A percentile compares a stretch with the other conserved stretches of the same genome.
Conservation (phyloP, 2,797 vertebrate species). For the Sebastes itinus region DNA sequence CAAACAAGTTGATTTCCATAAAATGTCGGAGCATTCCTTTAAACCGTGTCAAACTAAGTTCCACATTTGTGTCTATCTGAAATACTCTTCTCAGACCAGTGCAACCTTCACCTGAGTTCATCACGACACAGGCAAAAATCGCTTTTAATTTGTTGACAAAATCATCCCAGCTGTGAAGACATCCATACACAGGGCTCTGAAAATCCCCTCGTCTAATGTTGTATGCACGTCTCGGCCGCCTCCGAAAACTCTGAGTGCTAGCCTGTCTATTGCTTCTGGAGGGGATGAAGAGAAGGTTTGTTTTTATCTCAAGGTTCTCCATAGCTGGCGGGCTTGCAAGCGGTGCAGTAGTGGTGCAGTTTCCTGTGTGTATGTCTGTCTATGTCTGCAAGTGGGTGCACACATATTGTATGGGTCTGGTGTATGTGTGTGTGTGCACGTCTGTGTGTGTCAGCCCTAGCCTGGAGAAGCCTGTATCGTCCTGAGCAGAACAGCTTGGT, state of each 20-base stretch:
- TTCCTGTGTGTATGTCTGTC: conserved; percentile 54
- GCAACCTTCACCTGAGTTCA: conserved; percentile 66
- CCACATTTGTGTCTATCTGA: conserved; percentile 16
- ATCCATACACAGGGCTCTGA: conserved; percentile 30
- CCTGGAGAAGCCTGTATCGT: conserved; percentile 65
- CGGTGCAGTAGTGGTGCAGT: conserved; percentile 54
- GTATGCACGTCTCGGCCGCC: conserved; percentile 51
- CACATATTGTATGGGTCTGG: conserved; percentile 4
- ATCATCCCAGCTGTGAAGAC: conserved; percentile 38
- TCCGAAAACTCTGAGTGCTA: conserved; percentile 50
- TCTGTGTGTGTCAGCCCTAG: conserved; percentile 49
- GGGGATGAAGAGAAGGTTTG: conserved; percentile 71
- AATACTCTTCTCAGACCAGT: conserved; percentile 25
- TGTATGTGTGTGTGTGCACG: background rate
- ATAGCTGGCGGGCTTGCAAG: conserved; percentile 71
- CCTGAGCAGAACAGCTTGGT: conserved; percentile 68
- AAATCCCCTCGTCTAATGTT: conserved; percentile 62
- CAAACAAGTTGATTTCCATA: background rate
- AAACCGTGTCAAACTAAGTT: conserved; percentile 36
- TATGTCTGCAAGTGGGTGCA: conserved; percentile 23
- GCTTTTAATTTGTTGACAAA: conserved; percentile 67
- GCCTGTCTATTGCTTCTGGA: conserved; percentile 67
- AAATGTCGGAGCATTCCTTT: conserved; percentile 22
- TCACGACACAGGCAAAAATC: conserved; percentile 36
- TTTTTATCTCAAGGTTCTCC: conserved; percentile 80